These are phyloP conservation scores for Calephelis nemesis DNA, from an alignment of 1,140 invertebrate species.

Conservation along the genomic window DNA sequence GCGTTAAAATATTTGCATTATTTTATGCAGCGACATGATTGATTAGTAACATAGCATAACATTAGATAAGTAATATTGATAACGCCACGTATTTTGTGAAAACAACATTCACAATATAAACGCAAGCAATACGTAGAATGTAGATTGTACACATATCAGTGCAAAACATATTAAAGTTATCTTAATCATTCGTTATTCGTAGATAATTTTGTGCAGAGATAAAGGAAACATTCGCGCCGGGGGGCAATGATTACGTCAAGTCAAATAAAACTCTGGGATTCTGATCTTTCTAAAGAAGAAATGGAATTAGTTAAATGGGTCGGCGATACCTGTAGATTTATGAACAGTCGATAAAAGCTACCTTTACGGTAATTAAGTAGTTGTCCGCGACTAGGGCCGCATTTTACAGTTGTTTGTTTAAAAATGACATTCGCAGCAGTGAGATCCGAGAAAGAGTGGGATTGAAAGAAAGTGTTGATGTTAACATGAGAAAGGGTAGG, in stretches of 20 bases:
- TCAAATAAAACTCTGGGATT: background rate
- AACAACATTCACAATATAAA: background rate
- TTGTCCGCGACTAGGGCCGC: too few relatives aligned
- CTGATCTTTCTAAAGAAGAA: too few relatives aligned
- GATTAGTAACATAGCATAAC: conserved; percentile 5
- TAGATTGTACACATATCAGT: background rate
- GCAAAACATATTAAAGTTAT: conserved; percentile 4
- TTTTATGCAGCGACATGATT: background rate
- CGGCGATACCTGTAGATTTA: too few relatives aligned
- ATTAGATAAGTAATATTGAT: background rate
- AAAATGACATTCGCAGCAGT: too few relatives aligned
- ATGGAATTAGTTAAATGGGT: too few relatives aligned
- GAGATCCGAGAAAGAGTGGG: too few relatives aligned
- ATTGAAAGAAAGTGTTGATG: too few relatives aligned
- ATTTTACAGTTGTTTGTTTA: too few relatives aligned
- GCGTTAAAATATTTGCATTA: background rate
- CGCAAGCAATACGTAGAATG: conserved; percentile 8
- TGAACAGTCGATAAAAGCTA: too few relatives aligned
- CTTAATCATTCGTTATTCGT: conserved; percentile 1
- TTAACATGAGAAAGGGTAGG: too few relatives aligned
- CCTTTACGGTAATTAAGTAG: too few relatives aligned
- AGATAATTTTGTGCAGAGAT: background rate
- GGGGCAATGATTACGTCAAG: conserved; percentile 1
- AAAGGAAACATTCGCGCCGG: background rate
- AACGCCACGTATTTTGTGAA: background rate